These are phyloP conservation scores for Polyommatus icarus DNA, from an alignment of 2,888 invertebrate genomes.

Conservation along the genomic window DNA sequence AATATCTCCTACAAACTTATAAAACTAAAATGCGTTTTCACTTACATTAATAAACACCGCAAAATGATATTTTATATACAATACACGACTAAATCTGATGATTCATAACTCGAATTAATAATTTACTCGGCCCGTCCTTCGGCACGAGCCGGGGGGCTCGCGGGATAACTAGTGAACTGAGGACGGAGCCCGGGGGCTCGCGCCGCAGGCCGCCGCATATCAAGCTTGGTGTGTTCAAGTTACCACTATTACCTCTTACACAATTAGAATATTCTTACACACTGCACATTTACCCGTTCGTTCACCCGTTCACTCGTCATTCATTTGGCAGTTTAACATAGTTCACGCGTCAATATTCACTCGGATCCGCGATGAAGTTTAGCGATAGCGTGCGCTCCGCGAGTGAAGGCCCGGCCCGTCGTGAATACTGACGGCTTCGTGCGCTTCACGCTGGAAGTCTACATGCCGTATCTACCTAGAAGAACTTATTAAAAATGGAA, in stretches of 20 bases:
- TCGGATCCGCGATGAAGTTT: slow-evolving; percentile 57
- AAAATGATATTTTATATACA: slow-evolving; percentile 78
- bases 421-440: slow-evolving; percentile 66
- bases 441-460: slow-evolving; percentile 64
- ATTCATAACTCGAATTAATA: slow-evolving; percentile 69
- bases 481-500: slow-evolving; percentile 77
- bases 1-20: slow-evolving; percentile 79
- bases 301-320: slow-evolving; percentile 43
- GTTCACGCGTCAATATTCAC: slow-evolving; percentile 70
- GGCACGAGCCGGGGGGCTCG: slow-evolving; percentile 52
- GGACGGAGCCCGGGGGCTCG: slow-evolving; percentile 51
- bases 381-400: slow-evolving; percentile 35
- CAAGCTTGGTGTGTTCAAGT: slow-evolving; percentile 73
- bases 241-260: slow-evolving; percentile 71
- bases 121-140: slow-evolving; percentile 61
- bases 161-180: slow-evolving; percentile 18
- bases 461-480: slow-evolving; percentile 73
- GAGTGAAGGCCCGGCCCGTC: slow-evolving; percentile 54
- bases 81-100: slow-evolving; percentile 75
- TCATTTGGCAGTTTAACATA: slow-evolving; percentile 76
- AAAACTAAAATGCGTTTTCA: slow-evolving; percentile 79
- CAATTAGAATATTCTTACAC: slow-evolving; percentile 60
- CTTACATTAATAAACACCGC: slow-evolving; percentile 75
- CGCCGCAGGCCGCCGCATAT: slow-evolving; percentile 60
- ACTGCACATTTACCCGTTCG: slow-evolving; percentile 45